Base-by-base conservation (phyloP, 1,140 invertebrate genomes). In the Tetramorium simillimum region DNA sequence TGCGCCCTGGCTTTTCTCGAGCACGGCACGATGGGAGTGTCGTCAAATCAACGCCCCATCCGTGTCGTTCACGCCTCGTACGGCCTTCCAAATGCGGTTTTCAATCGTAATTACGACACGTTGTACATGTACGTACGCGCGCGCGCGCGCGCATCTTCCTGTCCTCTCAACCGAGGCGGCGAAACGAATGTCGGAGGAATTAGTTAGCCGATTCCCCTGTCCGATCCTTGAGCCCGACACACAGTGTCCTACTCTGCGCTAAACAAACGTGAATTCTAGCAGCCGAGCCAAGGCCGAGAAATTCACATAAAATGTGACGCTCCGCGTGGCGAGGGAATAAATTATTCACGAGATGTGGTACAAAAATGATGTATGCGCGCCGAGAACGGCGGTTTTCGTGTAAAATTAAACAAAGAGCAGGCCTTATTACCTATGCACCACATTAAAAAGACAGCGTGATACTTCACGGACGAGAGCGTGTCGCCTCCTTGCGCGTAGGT, bases 41-140 rank as follows among this genome's bases (percentile, higher is more conserved):
- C 93, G 90, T 93, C 93, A 91, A 91, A 94, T 94, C 91, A 89
- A 94, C 93, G 94, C 93, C 94, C 91, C 88, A 91, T 92, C 85
- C 93, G 81, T 92, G 93, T 92, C 89, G 90, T 92, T 94, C 91
- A 93, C 93, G 92, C 93, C 92, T 93, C 80, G 84, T 82, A 18
- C 58, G 72, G 51, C 65, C 73, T 86, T 86, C 77, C 80, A 87
- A 87, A 84, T 84, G 78, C 46, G 72, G 62, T 88, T 89, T 86
- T 82, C 89, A 63, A 81, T 85, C 75, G 77, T 90, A 92, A 90
- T 92, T 92, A 88, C 81, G 28, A 89, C 73, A 75, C 81, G 24
- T 49, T 53, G 77, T 14, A 75, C 58, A 69, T 40, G 24, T 67
- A 60, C 21, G 56, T 24, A n/a, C 65, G 49, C 82, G 40, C 62